phyloP scores from a whole-genome alignment of 1,140 invertebrate species.

The Scylla paramamosain region DNA sequence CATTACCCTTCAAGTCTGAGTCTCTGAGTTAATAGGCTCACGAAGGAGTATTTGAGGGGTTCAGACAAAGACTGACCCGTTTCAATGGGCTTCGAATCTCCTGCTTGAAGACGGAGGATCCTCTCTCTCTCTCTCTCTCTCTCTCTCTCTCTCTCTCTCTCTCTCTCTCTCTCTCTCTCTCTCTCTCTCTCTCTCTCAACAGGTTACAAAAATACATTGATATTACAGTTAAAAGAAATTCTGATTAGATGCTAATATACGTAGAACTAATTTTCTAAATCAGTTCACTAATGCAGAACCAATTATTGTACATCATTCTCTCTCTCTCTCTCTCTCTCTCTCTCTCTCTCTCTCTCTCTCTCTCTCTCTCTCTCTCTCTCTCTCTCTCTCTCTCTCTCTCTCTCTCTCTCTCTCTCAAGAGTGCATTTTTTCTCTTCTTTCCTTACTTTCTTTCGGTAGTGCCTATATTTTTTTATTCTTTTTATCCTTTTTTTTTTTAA shows the following conservation, averaged over 20 bases:
- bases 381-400: constrained; percentile 24
- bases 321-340: constrained; percentile 3
- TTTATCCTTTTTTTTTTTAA: too few relatives aligned
- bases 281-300: too few relatives aligned
- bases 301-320: neutral
- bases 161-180: neutral
- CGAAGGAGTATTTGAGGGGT: neutral
- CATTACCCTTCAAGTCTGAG: neutral
- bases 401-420: neutral
- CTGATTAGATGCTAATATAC: too few relatives aligned
- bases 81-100: neutral
- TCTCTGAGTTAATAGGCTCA: neutral
- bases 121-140: constrained; percentile 17
- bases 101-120: constrained; percentile 4
- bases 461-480: too few relatives aligned
- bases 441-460: too few relatives aligned
- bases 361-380: neutral
- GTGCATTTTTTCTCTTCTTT: too few relatives aligned
- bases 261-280: too few relatives aligned
- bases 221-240: too few relatives aligned
- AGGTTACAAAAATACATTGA: too few relatives aligned
- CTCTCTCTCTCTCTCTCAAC: neutral
- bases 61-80: neutral
- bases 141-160: constrained; percentile 10
- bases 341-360: neutral